phyloP scores from a whole-genome alignment of 2,888 invertebrate species.

The Dermolepida albohirtum region DNA sequence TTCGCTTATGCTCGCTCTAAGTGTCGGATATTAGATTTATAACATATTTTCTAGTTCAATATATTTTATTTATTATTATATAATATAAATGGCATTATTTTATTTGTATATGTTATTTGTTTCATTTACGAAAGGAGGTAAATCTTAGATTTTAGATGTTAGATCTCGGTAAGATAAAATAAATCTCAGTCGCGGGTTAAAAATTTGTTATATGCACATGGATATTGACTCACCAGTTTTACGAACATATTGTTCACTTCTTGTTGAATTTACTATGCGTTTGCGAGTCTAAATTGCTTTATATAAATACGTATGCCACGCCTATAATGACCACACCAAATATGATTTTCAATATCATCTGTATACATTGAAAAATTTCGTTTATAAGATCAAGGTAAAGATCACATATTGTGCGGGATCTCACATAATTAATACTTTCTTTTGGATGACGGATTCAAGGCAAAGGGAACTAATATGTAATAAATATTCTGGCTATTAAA shows the following conservation, averaged over 20 bases:
- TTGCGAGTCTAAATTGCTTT: conserved; percentile 57
- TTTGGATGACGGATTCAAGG: conserved; percentile 31
- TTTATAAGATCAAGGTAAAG: conserved; percentile 43
- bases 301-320: conserved; percentile 58
- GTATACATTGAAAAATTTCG: conserved; percentile 39
- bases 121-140: no score
- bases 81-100: no score
- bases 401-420: conserved; percentile 17
- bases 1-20: no score
- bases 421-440: conserved; percentile 20
- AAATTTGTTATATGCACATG: no score
- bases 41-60: no score
- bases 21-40: no score
- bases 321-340: conserved; percentile 50
- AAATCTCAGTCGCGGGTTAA: conserved; percentile 4
- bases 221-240: conserved; percentile 63
- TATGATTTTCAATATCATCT: conserved; percentile 43
- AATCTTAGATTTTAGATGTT: background rate
- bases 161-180: background rate
- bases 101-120: no score
- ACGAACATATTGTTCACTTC: conserved; percentile 62
- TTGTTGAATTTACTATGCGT: conserved; percentile 56
- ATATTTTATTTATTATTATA: no score
- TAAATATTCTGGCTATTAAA: background rate
- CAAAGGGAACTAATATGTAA: conserved; percentile 20